These are phyloP conservation scores for Aphelocoma californica DNA, from an alignment of 2,797 vertebrate species.

Conservation along the genomic window DNA sequence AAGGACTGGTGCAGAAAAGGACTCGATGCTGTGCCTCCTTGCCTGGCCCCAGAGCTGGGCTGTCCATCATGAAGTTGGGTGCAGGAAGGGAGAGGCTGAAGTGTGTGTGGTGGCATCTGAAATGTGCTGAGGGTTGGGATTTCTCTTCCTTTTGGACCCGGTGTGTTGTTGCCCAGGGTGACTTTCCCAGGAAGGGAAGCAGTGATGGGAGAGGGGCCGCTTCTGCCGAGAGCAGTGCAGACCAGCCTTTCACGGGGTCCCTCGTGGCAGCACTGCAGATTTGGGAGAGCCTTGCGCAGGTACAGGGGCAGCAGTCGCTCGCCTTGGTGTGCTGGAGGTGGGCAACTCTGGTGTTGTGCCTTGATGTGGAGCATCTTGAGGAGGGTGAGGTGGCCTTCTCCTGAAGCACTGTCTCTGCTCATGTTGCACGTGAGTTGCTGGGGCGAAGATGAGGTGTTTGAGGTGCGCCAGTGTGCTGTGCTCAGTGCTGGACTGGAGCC, in stretches of 20 bases:
- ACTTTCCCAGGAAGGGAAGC: neutral
- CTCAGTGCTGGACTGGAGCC: neutral
- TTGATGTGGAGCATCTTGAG: neutral
- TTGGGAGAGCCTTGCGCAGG: fast-evolving
- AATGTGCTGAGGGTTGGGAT: neutral
- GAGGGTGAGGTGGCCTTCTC: neutral
- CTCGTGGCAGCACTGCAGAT: fast-evolving
- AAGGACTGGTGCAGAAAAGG: fast-evolving
- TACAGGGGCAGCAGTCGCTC: fast-evolving
- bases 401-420: fast-evolving
- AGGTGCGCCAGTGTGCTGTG: fast-evolving
- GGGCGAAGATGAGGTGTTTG: fast-evolving
- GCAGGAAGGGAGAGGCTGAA: neutral
- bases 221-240: neutral
- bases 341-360: neutral
- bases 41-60: fast-evolving
- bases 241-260: fast-evolving
- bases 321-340: neutral
- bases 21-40: neutral
- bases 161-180: neutral
- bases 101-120: fast-evolving
- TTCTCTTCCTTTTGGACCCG: neutral
- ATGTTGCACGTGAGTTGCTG: fast-evolving
- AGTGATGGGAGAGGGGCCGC: neutral
- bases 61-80: fast-evolving